Percentiles rank a stretch among this genome's conserved stretches.
phyloP scores from a whole-genome alignment of 2,797 vertebrate genomes.

The Dendrocincla tyrannina region DNA sequence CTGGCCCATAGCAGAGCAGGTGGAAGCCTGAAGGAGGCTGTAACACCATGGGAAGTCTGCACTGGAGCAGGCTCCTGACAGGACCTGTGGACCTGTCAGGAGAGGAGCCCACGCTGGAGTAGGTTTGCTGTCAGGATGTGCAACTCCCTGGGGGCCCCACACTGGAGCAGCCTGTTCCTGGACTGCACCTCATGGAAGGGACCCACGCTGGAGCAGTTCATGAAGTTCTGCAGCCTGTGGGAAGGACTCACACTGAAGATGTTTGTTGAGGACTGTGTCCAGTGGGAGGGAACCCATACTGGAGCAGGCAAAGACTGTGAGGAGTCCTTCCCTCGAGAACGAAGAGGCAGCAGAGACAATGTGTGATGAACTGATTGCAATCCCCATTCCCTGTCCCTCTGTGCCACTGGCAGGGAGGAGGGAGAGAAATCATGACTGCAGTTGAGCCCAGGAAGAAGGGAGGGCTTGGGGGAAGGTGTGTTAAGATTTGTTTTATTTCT shows the following conservation, averaged over 20 bases:
- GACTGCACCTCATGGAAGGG: background rate
- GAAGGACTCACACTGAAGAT: background rate
- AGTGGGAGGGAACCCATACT: accelerated
- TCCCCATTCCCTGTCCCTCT: background rate
- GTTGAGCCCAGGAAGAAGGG: background rate
- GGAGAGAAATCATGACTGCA: background rate
- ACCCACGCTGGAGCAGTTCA: background rate
- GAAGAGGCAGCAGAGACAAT: background rate
- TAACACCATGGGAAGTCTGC: background rate
- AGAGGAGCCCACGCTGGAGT: background rate
- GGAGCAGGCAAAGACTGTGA: background rate
- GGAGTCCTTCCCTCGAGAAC: background rate
- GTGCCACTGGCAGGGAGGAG: background rate
- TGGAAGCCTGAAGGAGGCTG: background rate
- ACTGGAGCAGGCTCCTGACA: background rate
- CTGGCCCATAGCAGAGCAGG: background rate
- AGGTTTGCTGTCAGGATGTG: background rate
- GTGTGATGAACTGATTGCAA: background rate
- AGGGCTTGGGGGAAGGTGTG: background rate
- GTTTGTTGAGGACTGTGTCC: background rate
- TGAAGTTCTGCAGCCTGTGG: too few species aligned
- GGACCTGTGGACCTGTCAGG: background rate
- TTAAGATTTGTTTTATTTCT: background rate
- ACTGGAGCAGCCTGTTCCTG: background rate
- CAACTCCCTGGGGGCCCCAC: background rate